Evolutionary conservation across 2,888 invertebrate species (phyloP).

Genomic region (Encarsia formosa): DNA sequence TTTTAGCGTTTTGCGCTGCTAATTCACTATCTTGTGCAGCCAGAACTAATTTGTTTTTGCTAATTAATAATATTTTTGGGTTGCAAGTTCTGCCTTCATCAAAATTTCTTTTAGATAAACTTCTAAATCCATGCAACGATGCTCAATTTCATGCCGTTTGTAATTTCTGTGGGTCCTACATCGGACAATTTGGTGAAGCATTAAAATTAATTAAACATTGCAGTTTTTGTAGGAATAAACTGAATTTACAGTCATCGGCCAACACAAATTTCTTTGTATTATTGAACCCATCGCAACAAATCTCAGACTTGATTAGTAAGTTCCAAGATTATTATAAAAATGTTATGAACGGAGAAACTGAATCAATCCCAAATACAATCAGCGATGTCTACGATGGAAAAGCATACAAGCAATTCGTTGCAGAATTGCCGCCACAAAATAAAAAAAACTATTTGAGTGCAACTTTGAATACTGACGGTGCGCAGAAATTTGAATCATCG

Average conservation of each 20-base stretch:
- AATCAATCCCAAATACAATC: not conserved
- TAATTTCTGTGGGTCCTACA: not conserved
- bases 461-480: constrained; percentile 10
- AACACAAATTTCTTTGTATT: not conserved
- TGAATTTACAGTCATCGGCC: not conserved
- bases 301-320: not conserved
- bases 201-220: not conserved
- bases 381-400: constrained; percentile 7
- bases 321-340: constrained; percentile 2
- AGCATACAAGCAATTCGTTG: constrained; percentile 1
- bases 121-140: not conserved
- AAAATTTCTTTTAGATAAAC: not conserved
- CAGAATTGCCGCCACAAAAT: not conserved
- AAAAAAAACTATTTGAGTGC: not conserved
- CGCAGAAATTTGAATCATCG: constrained; percentile 6
- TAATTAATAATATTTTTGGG: not conserved
- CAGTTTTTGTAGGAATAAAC: not conserved
- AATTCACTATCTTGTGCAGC: not conserved
- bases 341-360: not conserved
- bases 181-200: not conserved
- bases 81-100: not conserved
- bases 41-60: not conserved
- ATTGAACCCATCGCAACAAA: constrained; percentile 1
- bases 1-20: not conserved
- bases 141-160: not conserved